A percentile compares a stretch with the other conserved stretches of the same genome.
Conservation (phyloP, 2,888 invertebrate species). For the Nowickia ferox region DNA sequence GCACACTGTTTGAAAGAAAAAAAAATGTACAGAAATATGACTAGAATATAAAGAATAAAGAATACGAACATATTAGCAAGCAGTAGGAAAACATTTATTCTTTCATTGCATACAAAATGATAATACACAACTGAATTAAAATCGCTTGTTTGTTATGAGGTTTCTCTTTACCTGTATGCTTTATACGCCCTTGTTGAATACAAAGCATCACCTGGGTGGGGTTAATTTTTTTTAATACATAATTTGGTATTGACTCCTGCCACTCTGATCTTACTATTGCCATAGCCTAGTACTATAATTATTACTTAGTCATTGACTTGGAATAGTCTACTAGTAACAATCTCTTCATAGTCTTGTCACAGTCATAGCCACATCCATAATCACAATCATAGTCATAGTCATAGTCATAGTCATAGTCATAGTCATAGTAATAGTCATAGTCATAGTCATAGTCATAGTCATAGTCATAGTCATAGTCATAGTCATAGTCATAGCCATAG, state of each 20-base stretch:
- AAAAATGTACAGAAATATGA: conserved; percentile 6
- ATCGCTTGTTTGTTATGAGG: conserved; percentile 49
- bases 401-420: neutral
- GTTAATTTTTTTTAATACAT: neutral
- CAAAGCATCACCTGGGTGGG: neutral
- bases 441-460: neutral
- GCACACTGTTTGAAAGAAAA: neutral
- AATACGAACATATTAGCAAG: neutral
- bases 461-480: neutral
- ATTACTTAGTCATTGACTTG: too few relatives aligned
- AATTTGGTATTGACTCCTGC: too few relatives aligned
- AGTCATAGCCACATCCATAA: neutral
- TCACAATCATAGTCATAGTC: neutral
- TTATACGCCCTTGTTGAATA: neutral
- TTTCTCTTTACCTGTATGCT: conserved; percentile 22
- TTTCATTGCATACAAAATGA: conserved; percentile 49
- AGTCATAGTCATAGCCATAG: too few relatives aligned
- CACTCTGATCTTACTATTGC: neutral
- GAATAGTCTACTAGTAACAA: too few relatives aligned
- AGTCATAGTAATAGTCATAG: neutral
- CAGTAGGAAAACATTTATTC: conserved; percentile 42
- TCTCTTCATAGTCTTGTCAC: too few relatives aligned
- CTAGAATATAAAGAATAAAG: conserved; percentile 5
- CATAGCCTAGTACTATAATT: neutral
- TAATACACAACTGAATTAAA: conserved; percentile 25